Evolutionary conservation across 2,797 vertebrate genomes (phyloP).

Genomic region (Sebastes hopkinsi): DNA sequence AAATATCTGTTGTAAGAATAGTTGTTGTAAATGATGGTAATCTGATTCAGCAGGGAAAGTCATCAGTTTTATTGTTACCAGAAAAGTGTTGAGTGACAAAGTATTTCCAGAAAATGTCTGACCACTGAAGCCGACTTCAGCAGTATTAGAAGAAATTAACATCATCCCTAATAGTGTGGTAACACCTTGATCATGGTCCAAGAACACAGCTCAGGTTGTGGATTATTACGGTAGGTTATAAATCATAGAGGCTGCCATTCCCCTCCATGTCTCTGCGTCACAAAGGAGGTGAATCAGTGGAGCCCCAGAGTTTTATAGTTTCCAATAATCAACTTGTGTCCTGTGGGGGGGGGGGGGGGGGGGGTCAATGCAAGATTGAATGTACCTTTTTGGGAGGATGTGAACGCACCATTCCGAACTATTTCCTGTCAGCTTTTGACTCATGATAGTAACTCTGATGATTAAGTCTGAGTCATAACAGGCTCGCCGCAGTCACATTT

Average conservation of each 20-base stretch:
- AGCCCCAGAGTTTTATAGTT: neutral
- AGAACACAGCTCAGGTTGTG: neutral
- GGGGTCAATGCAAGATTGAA: constrained; percentile 28
- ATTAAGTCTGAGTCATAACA: neutral
- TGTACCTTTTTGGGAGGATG: constrained; percentile 43
- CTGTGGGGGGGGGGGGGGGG: neutral
- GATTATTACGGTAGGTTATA: constrained; percentile 13
- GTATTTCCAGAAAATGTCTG: neutral
- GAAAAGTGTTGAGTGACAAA: neutral
- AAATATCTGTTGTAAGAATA: neutral
- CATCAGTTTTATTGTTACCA: constrained; percentile 12
- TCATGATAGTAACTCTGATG: neutral
- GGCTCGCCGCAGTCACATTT: constrained; percentile 1
- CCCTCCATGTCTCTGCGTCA: neutral
- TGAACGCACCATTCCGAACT: neutral
- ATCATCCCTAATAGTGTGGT: neutral
- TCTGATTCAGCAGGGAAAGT: neutral
- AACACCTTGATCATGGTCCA: constrained; percentile 4
- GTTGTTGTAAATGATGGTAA: neutral
- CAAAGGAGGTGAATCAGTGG: constrained; percentile 33
- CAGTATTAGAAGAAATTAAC: constrained; percentile 15
- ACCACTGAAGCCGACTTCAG: neutral
- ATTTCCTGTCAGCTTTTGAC: constrained; percentile 16
- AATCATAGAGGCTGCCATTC: neutral
- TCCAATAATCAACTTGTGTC: constrained; percentile 28